phyloP scores from a whole-genome alignment of 2,113 vertebrate genomes.

The Paracanthobrama guichenoti region DNA sequence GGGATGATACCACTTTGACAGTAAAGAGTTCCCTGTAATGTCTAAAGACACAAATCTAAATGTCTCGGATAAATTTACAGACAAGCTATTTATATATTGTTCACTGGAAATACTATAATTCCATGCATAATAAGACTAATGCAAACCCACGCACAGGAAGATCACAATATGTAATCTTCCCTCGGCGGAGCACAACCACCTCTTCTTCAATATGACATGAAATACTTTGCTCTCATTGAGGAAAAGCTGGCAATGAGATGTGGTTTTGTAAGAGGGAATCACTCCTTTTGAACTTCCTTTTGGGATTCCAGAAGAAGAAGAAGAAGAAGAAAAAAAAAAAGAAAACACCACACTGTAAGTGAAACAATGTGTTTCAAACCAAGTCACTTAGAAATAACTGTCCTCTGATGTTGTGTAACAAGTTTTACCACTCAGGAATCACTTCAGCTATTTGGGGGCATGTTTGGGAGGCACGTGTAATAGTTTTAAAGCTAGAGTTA shows the following conservation, averaged over 20 bases:
- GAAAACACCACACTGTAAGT: not conserved
- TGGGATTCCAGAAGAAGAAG: not conserved
- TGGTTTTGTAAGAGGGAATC: constrained; percentile 16
- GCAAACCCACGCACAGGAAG: not conserved
- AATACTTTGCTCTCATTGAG: constrained; percentile 12
- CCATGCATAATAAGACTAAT: not conserved
- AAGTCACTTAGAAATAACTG: not conserved
- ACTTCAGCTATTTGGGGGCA: constrained; percentile 6
- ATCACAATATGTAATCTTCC: not conserved
- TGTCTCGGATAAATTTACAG: not conserved
- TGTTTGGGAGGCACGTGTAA: not conserved
- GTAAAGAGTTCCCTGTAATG: not conserved
- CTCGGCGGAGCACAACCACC: not conserved
- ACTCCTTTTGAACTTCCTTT: constrained; percentile 36
- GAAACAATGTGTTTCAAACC: constrained; percentile 24
- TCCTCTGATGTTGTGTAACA: constrained; percentile 11
- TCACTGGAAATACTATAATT: not conserved
- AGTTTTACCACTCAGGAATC: not conserved
- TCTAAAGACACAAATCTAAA: not conserved
- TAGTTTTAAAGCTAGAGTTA: constrained; percentile 18
- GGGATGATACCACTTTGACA: not conserved
- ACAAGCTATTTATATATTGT: not conserved
- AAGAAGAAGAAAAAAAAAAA: not conserved
- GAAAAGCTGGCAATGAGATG: not conserved
- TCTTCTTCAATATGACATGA: constrained; percentile 3